These are phyloP conservation scores for Mamestra configurata DNA, from an alignment of 1,140 invertebrate genomes.

Conservation along the genomic window DNA sequence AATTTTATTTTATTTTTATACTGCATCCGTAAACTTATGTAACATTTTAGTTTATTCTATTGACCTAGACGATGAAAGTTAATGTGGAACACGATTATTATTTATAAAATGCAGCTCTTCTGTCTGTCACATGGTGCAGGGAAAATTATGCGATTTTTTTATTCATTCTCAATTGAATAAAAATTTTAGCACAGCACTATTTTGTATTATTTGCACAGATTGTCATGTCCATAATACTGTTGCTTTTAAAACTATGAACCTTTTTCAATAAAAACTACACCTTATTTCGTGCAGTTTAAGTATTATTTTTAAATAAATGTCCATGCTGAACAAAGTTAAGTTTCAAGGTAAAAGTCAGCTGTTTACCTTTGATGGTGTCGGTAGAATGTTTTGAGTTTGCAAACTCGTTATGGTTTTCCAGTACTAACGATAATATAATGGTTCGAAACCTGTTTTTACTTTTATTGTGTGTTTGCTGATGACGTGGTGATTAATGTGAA, in stretches of 20 bases:
- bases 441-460: constrained; percentile 11
- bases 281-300: constrained; percentile 11
- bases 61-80: constrained; percentile 5
- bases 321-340: constrained; percentile 2
- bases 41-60: constrained; percentile 27
- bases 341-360: constrained; percentile 32
- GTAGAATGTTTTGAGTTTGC: constrained; percentile 33
- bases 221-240: constrained; percentile 12
- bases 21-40: constrained; percentile 20
- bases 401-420: constrained; percentile 10
- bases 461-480: background rate
- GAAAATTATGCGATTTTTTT: no score
- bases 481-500: no score
- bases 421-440: constrained; percentile 22
- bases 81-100: background rate
- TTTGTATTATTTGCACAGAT: constrained; percentile 45
- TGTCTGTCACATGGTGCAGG: no score
- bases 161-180: constrained; percentile 23
- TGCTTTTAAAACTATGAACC: background rate
- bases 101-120: no score
- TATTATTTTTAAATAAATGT: background rate
- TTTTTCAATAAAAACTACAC: background rate
- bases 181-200: constrained; percentile 19
- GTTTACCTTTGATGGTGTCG: constrained; percentile 38
- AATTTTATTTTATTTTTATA: constrained; percentile 20